Conservation (phyloP, 2,797 vertebrate species). For the Sebastes aleutianus region DNA sequence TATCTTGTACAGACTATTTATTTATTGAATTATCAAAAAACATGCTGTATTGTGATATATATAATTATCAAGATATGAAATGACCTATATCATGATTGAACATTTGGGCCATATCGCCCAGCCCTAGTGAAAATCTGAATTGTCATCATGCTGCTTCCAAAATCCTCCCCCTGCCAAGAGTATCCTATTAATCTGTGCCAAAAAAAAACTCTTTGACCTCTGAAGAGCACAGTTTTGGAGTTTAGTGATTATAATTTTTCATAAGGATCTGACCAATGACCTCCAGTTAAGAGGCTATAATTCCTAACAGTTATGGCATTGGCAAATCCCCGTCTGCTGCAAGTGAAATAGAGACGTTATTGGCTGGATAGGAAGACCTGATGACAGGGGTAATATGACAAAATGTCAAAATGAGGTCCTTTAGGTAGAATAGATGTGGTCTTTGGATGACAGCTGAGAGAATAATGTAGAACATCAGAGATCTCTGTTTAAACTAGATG, state of each 20-base stretch:
- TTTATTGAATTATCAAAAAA: too few species aligned
- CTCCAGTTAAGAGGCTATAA: constrained; percentile 24
- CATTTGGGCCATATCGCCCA: too few species aligned
- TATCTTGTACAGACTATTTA: too few species aligned
- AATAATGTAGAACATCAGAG: background rate
- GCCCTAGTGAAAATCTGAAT: background rate
- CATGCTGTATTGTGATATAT: too few species aligned
- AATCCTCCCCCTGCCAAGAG: constrained; percentile 32
- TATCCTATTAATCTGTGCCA: constrained; percentile 39
- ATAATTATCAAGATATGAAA: too few species aligned
- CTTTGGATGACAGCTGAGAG: background rate
- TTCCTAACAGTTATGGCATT: background rate
- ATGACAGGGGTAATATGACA: background rate
- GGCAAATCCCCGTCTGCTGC: background rate
- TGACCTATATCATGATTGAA: too few species aligned
- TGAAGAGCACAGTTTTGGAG: constrained; percentile 7
- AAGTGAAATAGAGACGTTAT: constrained; percentile 5
- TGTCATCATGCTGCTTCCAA: constrained; percentile 5
- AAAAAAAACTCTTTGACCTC: constrained; percentile 31
- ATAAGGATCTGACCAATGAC: constrained; percentile 24
- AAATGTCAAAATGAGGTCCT: background rate
- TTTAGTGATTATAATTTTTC: constrained; percentile 6
- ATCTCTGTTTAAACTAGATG: background rate
- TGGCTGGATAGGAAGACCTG: constrained; percentile 1
- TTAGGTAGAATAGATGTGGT: background rate